Evolutionary conservation across 2,797 vertebrate genomes (phyloP).

Genomic region (Aeoliscus strigatus): DNA sequence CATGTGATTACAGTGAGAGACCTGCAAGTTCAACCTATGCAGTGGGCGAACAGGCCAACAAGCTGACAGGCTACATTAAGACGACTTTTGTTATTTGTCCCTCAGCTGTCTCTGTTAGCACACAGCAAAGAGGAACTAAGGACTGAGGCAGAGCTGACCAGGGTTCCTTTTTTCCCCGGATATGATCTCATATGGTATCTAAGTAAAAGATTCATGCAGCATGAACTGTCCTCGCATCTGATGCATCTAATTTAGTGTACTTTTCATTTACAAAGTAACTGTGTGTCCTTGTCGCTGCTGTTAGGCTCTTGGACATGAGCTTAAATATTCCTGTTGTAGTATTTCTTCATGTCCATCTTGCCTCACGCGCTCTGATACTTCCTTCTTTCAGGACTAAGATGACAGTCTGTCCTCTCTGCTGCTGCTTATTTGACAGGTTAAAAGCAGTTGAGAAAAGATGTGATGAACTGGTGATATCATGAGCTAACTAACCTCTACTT

Average conservation of each 20-base stretch:
- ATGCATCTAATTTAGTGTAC: not conserved
- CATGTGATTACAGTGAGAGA: constrained; percentile 16
- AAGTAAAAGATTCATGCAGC: too few species aligned
- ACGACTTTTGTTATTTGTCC: constrained; percentile 7
- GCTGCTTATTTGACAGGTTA: constrained; percentile 11
- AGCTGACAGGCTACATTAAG: constrained; percentile 7
- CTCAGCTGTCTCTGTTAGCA: constrained; percentile 9
- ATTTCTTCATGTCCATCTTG: not conserved
- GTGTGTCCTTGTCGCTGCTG: not conserved
- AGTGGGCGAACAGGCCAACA: not conserved
- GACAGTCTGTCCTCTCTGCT: not conserved
- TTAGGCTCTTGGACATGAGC: constrained; percentile 5
- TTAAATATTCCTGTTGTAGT: not conserved
- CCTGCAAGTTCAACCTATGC: constrained; percentile 12
- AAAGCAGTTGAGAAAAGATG: constrained; percentile 7
- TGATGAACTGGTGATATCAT: not conserved
- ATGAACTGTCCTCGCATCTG: not conserved
- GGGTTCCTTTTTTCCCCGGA: constrained; percentile 37
- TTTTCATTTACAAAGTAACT: not conserved
- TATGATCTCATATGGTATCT: too few species aligned
- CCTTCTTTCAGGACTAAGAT: constrained; percentile 15
- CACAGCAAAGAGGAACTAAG: constrained; percentile 44
- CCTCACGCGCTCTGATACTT: constrained; percentile 32
- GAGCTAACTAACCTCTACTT: constrained; percentile 19
- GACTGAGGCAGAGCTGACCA: constrained; percentile 8